These are phyloP conservation scores for Erebia ligea DNA, from an alignment of 2,888 invertebrate species.

Conservation along the genomic window DNA sequence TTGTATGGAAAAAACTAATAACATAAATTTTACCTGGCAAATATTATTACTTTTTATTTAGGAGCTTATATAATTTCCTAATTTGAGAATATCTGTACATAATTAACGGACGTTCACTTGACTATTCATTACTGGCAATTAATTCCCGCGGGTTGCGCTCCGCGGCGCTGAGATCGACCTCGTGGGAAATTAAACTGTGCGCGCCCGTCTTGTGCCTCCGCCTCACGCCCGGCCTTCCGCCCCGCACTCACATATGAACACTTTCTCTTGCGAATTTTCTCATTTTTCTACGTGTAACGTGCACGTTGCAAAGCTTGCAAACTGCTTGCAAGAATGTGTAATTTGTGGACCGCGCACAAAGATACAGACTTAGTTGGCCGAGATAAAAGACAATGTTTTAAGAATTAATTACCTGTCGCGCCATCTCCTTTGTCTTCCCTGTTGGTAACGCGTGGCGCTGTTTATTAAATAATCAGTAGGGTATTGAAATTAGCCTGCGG, in stretches of 20 bases:
- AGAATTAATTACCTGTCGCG: constrained; percentile 44
- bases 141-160: constrained; percentile 82
- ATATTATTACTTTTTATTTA: constrained; percentile 3
- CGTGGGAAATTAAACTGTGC: constrained; percentile 83
- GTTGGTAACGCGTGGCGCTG: constrained; percentile 43
- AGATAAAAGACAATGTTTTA: constrained; percentile 39
- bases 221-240: constrained; percentile 49
- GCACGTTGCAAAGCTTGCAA: constrained; percentile 49
- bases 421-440: constrained; percentile 43
- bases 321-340: constrained; percentile 46
- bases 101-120: constrained; percentile 81
- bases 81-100: constrained; percentile 58
- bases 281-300: constrained; percentile 66
- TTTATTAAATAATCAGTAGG: constrained; percentile 62
- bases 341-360: constrained; percentile 43
- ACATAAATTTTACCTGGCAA: not conserved
- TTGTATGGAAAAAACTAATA: too few species aligned
- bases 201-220: constrained; percentile 76
- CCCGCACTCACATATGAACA: constrained; percentile 73
- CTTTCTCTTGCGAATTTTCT: constrained; percentile 73
- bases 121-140: constrained; percentile 83
- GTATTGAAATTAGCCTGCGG: constrained; percentile 77
- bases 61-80: constrained; percentile 43
- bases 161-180: constrained; percentile 82
- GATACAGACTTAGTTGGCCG: constrained; percentile 35